A percentile compares a stretch with the other conserved stretches of the same genome.
Evolutionary conservation across 2,888 invertebrate species (phyloP).

Genomic region (Melanophora roralis): DNA sequence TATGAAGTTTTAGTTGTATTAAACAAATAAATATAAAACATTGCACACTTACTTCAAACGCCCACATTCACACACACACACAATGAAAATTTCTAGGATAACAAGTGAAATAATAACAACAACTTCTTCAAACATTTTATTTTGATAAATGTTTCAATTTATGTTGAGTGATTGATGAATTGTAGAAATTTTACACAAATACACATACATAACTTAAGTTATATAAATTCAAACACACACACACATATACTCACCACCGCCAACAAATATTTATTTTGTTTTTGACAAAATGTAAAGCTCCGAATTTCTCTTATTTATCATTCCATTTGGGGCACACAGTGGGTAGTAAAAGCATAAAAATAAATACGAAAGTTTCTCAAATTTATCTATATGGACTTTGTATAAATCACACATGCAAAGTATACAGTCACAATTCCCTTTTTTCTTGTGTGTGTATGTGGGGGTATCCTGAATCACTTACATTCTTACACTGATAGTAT

Average conservation of each 20-base stretch:
- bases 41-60: no score
- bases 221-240: not conserved
- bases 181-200: constrained; percentile 45
- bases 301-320: not conserved
- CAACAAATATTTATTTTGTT: constrained; percentile 24
- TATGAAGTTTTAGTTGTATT: not conserved
- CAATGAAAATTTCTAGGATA: no score
- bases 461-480: no score
- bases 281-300: constrained; percentile 21
- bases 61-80: not conserved
- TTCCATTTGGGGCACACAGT: constrained; percentile 29
- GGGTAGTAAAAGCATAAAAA: not conserved
- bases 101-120: not conserved
- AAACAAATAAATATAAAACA: constrained; percentile 30
- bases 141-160: constrained; percentile 58
- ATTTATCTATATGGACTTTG: not conserved
- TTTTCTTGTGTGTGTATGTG: not conserved
- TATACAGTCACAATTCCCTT: not conserved
- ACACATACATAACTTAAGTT: no score
- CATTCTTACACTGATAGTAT: not conserved
- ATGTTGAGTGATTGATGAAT: constrained; percentile 59
- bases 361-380: not conserved
- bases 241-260: no score
- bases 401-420: not conserved
- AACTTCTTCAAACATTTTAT: constrained; percentile 45